Percentiles rank a stretch among this genome's conserved stretches.
Evolutionary conservation across 2,797 vertebrate genomes (phyloP).

Genomic region (Oreochromis grahami): DNA sequence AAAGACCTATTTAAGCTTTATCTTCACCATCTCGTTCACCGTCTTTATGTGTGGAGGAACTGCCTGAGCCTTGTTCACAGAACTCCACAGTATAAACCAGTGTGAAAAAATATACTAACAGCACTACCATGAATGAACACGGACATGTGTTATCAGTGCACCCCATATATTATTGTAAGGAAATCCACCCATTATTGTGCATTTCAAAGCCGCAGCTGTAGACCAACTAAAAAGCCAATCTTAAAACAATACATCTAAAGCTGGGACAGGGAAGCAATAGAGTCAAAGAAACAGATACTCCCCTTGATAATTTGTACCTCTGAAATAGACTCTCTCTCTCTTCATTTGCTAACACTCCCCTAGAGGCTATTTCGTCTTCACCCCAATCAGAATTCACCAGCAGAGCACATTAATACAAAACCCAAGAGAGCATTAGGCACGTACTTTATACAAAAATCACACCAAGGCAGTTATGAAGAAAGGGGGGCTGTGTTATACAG

Average conservation of each 20-base stretch:
- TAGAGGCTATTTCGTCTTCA: constrained; percentile 32
- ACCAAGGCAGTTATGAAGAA: constrained; percentile 14
- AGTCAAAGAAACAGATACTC: constrained; percentile 26
- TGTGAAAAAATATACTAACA: background rate
- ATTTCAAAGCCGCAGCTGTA: constrained; percentile 48
- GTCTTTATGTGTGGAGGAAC: background rate
- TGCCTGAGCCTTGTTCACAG: background rate
- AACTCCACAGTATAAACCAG: background rate
- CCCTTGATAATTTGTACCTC: constrained; percentile 44
- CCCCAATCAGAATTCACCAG: constrained; percentile 44
- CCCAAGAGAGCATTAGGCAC: constrained; percentile 43
- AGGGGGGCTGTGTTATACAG: background rate
- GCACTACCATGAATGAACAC: constrained; percentile 7
- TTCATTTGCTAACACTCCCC: constrained; percentile 24
- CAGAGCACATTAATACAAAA: constrained; percentile 41
- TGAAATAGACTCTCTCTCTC: constrained; percentile 34
- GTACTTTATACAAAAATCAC: constrained; percentile 41
- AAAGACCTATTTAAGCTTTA: background rate
- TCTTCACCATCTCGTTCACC: background rate
- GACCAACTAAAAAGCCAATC: constrained; percentile 28
- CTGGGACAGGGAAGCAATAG: constrained; percentile 20
- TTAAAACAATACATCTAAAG: constrained; percentile 68
- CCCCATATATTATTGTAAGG: constrained; percentile 57
- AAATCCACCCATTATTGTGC: constrained; percentile 64
- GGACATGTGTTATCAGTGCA: constrained; percentile 20